Base-by-base conservation (phyloP, 2,888 invertebrate species). In the Latrodectus elegans region DNA sequence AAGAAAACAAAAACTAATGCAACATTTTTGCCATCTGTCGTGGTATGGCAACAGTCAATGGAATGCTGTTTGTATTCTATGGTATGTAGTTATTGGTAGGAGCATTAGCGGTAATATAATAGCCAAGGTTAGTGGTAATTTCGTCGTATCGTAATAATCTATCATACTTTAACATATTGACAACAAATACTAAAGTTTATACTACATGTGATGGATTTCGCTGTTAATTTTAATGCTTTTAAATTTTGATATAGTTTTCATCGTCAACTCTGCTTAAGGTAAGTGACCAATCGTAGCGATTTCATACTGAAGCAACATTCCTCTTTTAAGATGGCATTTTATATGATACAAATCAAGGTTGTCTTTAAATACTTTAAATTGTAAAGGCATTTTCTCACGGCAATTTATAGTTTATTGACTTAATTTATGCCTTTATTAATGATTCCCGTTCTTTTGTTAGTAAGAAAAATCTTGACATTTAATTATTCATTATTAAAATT, bases 51-150 rank as follows among this genome's bases (percentile, higher is more conserved):
- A 88, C 88, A 80, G 75, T 55, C 49, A 73, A 80, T 78, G 81
- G 88, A 88, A 88, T 88, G 88, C 88, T 88, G 84, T 88, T 88
- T 88, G 83, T 88, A 88, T 88, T 88, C 88, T 88, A 83, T 88
- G 84, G 83, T 88, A 88, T 88, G 88, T 88, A 79, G 88, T 84
- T 83, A 82, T 84, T 88, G 83, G 84, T 79, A 88, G 88, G 67
- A 82, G 83, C 84, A 72, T 26, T 74, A 82, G 87, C 68, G 87
- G 82, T 73, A 77, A 82, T 83, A 53, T 78, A 77, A 52, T 67
- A 68, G 67, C 77, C 60, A 60, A 60, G 60, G 60, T 60, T 60
- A 60, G 60, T 60, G 60, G 60, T 15, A 60, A 60, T n/a, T 15
- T 60, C n/a, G 60, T 60, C 60, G 60, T 60, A 15, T 60, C n/a